A percentile compares a stretch with the other conserved stretches of the same genome.
phyloP scores from a whole-genome alignment of 1,140 invertebrate species.

The Trichogramma pretiosum region DNA sequence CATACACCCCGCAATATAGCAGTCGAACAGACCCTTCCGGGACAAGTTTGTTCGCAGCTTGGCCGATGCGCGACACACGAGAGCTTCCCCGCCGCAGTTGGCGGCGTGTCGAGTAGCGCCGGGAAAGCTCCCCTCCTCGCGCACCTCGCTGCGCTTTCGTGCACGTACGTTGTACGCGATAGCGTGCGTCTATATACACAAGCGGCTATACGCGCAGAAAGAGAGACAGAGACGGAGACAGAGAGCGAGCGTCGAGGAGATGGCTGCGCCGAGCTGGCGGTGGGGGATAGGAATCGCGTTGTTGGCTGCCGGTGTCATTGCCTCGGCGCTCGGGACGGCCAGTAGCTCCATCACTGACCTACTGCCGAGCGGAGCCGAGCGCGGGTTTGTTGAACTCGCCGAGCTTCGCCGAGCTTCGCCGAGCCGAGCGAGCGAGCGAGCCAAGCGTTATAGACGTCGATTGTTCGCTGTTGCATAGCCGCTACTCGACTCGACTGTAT shows the following conservation, averaged over 20 bases:
- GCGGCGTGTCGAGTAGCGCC: too few species aligned
- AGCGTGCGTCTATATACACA: too few species aligned
- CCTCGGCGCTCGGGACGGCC: slow-evolving; percentile 46
- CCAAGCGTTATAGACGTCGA: too few species aligned
- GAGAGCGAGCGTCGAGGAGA: slow-evolving; percentile 17
- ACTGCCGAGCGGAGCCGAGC: slow-evolving; percentile 40
- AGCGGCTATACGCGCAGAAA: not conserved
- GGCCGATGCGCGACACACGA: slow-evolving; percentile 14
- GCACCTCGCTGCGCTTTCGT: not conserved
- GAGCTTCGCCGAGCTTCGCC: slow-evolving; percentile 20
- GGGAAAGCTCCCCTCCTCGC: too few species aligned
- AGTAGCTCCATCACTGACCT: slow-evolving; percentile 49
- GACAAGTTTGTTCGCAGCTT: too few species aligned
- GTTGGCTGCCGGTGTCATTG: slow-evolving; percentile 40
- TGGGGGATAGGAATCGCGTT: slow-evolving; percentile 18
- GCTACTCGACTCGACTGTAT: too few species aligned
- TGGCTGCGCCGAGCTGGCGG: slow-evolving; percentile 18
- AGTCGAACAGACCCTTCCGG: too few species aligned
- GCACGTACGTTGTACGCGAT: not conserved
- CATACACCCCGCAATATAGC: too few species aligned
- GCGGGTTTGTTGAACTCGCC: slow-evolving; percentile 37
- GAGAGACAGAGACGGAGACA: not conserved
- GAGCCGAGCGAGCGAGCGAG: not conserved
- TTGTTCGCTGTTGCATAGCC: too few species aligned
- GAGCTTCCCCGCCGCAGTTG: slow-evolving; percentile 6